Percentiles rank a stretch among this genome's conserved stretches.
Evolutionary conservation across 2,888 invertebrate species (phyloP).

Genomic region (Dione vanillae): DNA sequence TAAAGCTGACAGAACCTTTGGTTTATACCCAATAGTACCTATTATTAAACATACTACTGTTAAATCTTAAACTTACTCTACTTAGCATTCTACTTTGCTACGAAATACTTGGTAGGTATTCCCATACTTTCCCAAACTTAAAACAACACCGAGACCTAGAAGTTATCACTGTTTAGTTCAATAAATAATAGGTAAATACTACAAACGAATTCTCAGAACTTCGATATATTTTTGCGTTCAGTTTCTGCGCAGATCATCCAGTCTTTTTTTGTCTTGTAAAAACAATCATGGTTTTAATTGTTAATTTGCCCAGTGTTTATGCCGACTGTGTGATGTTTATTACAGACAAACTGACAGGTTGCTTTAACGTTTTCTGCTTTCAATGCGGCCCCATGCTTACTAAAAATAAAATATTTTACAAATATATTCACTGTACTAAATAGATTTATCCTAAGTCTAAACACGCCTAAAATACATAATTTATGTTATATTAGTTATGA

Average conservation of each 20-base stretch:
- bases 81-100: no score
- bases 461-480: no score
- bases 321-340: constrained; percentile 29
- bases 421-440: neutral
- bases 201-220: constrained; percentile 37
- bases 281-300: constrained; percentile 74
- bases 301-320: constrained; percentile 51
- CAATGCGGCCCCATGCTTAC: neutral
- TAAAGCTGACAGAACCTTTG: neutral
- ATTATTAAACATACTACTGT: no score
- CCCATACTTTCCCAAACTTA: neutral
- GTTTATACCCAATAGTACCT: neutral
- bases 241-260: constrained; percentile 53
- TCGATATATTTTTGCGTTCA: constrained; percentile 24
- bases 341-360: neutral
- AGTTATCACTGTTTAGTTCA: constrained; percentile 28
- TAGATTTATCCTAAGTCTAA: no score
- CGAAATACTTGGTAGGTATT: neutral
- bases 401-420: neutral
- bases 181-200: constrained; percentile 47
- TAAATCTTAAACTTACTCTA: no score
- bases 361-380: constrained; percentile 7
- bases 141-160: constrained; percentile 19
- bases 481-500: no score
- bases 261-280: constrained; percentile 66